Conservation (phyloP, 2,113 vertebrate species). For the Casuarius casuarius region DNA sequence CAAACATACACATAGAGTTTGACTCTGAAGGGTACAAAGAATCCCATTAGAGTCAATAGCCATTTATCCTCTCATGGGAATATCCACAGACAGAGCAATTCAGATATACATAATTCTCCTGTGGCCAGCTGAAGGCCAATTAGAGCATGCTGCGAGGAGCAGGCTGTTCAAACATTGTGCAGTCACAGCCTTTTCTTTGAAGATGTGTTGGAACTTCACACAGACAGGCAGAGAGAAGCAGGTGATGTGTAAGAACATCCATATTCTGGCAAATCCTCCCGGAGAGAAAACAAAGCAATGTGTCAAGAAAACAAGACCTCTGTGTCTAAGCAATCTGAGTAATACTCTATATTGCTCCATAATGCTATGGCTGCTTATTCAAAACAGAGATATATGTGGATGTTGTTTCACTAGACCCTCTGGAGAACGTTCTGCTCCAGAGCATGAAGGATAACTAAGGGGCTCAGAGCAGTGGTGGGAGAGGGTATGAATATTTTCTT, state of each 20-base stretch:
- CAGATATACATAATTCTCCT: background rate
- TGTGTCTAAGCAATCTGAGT: background rate
- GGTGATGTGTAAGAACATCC: background rate
- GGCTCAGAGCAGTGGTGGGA: background rate
- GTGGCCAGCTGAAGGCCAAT: background rate
- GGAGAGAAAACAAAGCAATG: background rate
- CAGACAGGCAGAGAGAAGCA: fast-evolving
- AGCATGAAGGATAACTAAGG: background rate
- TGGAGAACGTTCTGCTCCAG: background rate
- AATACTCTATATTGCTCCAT: background rate
- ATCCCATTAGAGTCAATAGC: background rate
- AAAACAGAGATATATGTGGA: background rate
- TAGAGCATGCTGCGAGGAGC: background rate
- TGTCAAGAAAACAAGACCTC: background rate
- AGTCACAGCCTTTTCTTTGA: background rate
- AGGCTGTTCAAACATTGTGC: background rate
- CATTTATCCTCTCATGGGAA: background rate
- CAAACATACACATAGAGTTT: slow-evolving; percentile 7
- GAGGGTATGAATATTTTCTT: background rate
- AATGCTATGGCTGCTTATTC: background rate
- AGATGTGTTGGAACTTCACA: background rate
- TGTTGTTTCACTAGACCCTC: background rate
- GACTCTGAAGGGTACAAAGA: background rate
- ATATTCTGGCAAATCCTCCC: background rate
- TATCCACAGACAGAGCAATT: background rate